Base-by-base conservation (phyloP, 2,797 vertebrate genomes). In the Sparus aurata region DNA sequence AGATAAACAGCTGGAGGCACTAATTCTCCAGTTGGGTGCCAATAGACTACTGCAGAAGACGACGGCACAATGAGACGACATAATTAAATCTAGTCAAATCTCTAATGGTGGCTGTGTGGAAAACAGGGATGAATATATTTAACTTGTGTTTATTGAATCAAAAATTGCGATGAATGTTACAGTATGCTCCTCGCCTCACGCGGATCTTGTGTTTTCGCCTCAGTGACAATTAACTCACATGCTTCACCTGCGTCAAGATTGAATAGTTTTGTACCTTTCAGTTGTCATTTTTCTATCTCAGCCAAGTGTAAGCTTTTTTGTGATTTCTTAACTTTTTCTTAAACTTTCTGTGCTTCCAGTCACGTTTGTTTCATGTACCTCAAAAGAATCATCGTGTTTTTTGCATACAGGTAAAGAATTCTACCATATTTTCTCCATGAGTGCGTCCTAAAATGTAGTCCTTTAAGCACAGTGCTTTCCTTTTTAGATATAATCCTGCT, bases 401-500 rank as follows among this genome's bases (percentile, higher is more conserved):
- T 53, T 20, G 15, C 38, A 46, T n/a, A 38, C 0, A 2, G 9
- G 18, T 18, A 25, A 49, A 57, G 6, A 53, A 34, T 66, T 68
- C 6, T 30, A 41, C 22, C 22, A n/a, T 11, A 11, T 65, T 22
- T 61, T 45, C 13, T 53, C 57, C 11, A 22, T 45, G 27, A 34
- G 11, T 52, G 34, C 23, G 65, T 41, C 16, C 23, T 54, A 16
- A 79, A 75, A 69, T 16, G 0, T 45, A 7, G n/a, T 52, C 13
- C 25, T 45, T 75, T 34, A n/a, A 49, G 12, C 61, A 52, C 18
- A 57, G 10, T 7, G 3, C 23, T 41, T 46, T 71, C n/a, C 16
- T 30, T 79, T 79, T 65, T 61, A 12, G 25, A 60, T 30, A 65
- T 62, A 60, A 50, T 65, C 46, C 25, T 66, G 27, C 46, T 12